Conservation (phyloP, 2,797 vertebrate genomes). For the Columba guinea region DNA sequence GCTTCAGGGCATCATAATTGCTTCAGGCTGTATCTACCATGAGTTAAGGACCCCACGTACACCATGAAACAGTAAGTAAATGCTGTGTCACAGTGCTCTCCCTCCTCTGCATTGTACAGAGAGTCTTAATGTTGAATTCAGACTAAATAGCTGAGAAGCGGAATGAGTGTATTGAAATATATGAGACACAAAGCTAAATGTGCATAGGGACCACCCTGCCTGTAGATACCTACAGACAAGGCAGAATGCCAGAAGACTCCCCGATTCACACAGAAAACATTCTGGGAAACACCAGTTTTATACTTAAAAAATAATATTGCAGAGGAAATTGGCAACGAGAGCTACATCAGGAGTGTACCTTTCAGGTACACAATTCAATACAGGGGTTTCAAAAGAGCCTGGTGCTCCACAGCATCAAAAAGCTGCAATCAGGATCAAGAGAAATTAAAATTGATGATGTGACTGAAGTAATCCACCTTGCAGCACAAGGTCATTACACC, state of each 20-base stretch:
- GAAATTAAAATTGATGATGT: conserved; percentile 14
- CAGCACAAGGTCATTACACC: background rate
- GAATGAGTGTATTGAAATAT: background rate
- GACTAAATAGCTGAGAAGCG: background rate
- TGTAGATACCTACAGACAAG: background rate
- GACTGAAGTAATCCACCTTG: background rate
- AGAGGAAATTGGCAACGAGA: background rate
- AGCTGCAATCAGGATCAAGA: background rate
- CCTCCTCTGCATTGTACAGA: background rate
- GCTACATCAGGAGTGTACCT: background rate
- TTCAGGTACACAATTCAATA: background rate
- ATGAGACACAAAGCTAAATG: background rate
- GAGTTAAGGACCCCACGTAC: background rate
- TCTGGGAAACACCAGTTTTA: background rate
- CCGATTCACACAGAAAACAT: background rate
- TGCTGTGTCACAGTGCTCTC: background rate
- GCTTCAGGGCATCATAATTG: background rate
- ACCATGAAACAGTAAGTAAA: background rate
- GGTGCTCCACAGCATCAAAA: background rate
- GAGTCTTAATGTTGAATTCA: background rate
- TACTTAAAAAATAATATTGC: background rate
- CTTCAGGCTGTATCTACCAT: background rate
- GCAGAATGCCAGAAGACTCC: background rate
- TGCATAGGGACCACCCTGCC: accelerated
- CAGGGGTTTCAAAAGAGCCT: background rate